A percentile compares a stretch with the other conserved stretches of the same genome.
These are phyloP conservation scores for Grantiella picta DNA, from an alignment of 2,113 vertebrate species.

Conservation along the genomic window DNA sequence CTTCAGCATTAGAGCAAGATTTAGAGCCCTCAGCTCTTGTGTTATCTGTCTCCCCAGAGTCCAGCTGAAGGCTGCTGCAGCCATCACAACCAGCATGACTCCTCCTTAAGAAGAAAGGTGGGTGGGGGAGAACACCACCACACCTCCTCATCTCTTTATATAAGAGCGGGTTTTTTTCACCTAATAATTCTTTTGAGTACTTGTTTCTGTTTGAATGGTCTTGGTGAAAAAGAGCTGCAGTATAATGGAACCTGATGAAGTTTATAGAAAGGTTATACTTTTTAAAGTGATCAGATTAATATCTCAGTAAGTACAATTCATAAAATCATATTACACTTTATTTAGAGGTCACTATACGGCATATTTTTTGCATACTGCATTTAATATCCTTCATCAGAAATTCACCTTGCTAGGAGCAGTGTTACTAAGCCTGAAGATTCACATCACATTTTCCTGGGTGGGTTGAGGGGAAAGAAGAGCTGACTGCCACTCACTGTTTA, in stretches of 20 bases:
- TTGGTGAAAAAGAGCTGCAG: background rate
- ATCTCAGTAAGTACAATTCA: background rate
- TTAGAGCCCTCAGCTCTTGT: background rate
- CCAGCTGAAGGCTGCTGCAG: background rate
- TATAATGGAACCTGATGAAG: background rate
- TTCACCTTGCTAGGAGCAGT: background rate
- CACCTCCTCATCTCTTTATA: background rate
- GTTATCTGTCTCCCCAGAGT: background rate
- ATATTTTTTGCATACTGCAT: background rate
- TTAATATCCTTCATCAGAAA: background rate
- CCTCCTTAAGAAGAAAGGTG: background rate
- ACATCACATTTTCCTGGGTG: accelerated
- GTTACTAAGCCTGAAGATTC: background rate
- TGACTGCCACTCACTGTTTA: background rate
- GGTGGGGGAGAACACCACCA: accelerated
- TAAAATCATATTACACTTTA: background rate
- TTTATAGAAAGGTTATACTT: background rate
- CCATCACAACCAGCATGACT: accelerated
- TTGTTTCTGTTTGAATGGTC: background rate
- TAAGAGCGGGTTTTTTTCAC: background rate
- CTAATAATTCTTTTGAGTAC: background rate
- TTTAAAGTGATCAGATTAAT: background rate
- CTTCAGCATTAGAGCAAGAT: background rate
- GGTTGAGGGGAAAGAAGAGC: background rate
- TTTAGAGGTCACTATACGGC: background rate